Base-by-base conservation (phyloP, 1,140 invertebrate species). In the Idris sp. region DNA sequence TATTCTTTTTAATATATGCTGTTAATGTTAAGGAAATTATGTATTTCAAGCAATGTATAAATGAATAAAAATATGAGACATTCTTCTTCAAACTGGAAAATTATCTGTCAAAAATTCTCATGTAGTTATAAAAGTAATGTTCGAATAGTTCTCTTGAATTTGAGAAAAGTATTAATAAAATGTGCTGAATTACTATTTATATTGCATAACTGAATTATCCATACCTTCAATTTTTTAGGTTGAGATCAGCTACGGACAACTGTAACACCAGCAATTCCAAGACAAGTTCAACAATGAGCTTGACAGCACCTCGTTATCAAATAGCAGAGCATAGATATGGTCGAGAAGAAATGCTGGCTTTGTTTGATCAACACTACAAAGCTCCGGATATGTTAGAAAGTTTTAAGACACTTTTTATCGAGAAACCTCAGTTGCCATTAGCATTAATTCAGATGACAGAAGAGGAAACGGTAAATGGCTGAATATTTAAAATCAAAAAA, bases 311-410 rank as follows among this genome's bases (percentile, higher is more conserved):
- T 58, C 86, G 86, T 26, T 91, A 90, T 84, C 89, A 94, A 82
- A 85, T 93, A 48, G 92, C 93, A 74, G 92, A 95, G 73, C 90
- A 92, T 90, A 89, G 91, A 59, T 96, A 96, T 77, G 94, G 94
- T 18, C 88, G 94, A 73, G 95, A 97, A 87, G 95, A 97, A 81
- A 96, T 97, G 94, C 85, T 97, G 56, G 93, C 94, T 31, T 82
- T 96, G 22, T 96, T 92, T 80, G 91, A 94, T 76, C 91, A 91
- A 74, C 90, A 88, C 77, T 88, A 90, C 48, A 89, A 90, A 77
- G 88, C 92, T 48, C 93, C 93, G n/a, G 89, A 91, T 59, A 90
- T 90, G 46, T 85, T 95, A 38, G 82, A 90, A 18, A 88, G 88
- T 56, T 91, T 93, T 79, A 88, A 90, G 67, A 88, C 89, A 36